Percentiles rank a stretch among this genome's conserved stretches.
Evolutionary conservation across 2,888 invertebrate genomes (phyloP).

Genomic region (Pomacea canaliculata): DNA sequence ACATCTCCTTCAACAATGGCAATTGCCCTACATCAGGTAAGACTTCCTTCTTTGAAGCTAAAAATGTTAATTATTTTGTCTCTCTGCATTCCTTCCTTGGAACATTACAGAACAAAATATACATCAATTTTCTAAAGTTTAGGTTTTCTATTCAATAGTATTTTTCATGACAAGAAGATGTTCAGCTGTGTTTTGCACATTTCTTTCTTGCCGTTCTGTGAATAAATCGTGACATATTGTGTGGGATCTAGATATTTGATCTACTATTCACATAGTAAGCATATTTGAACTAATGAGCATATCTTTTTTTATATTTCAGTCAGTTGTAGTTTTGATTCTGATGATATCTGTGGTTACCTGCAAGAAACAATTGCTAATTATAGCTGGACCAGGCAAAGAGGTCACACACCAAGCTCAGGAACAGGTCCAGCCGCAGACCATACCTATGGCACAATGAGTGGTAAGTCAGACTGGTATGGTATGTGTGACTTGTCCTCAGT

Average conservation of each 20-base stretch:
- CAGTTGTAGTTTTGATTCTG: slow-evolving; percentile 85
- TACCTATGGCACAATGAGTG: slow-evolving; percentile 77
- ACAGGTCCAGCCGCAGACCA: slow-evolving; percentile 88
- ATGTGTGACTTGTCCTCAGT: too few species aligned
- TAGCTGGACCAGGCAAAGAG: slow-evolving; percentile 56
- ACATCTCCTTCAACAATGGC: slow-evolving; percentile 55
- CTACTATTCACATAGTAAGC: too few species aligned
- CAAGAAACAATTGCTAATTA: slow-evolving; percentile 70
- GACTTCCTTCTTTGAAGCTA: background rate
- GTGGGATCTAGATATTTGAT: too few species aligned
- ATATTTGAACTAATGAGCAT: background rate
- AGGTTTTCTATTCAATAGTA: too few species aligned
- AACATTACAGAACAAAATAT: too few species aligned
- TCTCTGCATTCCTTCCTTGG: too few species aligned
- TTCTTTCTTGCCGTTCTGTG: too few species aligned
- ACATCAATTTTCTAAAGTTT: too few species aligned
- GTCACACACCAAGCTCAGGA: slow-evolving; percentile 38
- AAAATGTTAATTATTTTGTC: too few species aligned
- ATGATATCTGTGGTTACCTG: slow-evolving; percentile 87
- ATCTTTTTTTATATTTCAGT: slow-evolving; percentile 33
- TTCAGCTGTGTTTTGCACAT: too few species aligned
- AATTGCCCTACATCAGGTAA: slow-evolving; percentile 51
- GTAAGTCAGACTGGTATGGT: slow-evolving; percentile 61
- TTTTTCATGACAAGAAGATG: too few species aligned
- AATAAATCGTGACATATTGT: too few species aligned